Conservation (phyloP, 2,888 invertebrate genomes). For the Panopea generosa region DNA sequence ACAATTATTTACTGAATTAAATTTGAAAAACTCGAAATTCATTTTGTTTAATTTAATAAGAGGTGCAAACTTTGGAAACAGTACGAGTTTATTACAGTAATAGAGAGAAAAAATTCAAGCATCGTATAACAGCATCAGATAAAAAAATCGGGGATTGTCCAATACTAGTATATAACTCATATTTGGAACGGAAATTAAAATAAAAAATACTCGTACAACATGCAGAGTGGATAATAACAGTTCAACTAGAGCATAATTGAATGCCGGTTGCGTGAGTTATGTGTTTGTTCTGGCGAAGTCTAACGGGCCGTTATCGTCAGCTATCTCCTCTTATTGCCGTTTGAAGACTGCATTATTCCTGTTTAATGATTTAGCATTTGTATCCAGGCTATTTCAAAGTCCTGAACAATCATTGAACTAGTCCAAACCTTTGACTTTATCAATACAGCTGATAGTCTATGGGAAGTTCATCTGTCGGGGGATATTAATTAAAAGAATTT, state of each 20-base stretch:
- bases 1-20: too few relatives aligned
- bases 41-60: too few relatives aligned
- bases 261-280: slow-evolving; percentile 5
- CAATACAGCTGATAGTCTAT: slow-evolving; percentile 1
- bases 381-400: slow-evolving; percentile 32
- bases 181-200: too few relatives aligned
- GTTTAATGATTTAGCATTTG: slow-evolving; percentile 39
- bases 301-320: slow-evolving; percentile 37
- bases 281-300: slow-evolving; percentile 31
- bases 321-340: slow-evolving; percentile 46
- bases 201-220: not conserved
- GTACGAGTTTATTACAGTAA: too few relatives aligned
- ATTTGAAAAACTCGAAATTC: too few relatives aligned
- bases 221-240: not conserved
- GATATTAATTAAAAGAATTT: not conserved
- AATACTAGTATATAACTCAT: too few relatives aligned
- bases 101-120: too few relatives aligned
- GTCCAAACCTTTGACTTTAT: slow-evolving; percentile 37
- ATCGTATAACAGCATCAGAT: too few relatives aligned
- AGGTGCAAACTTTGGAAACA: too few relatives aligned
- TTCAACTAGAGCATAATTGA: slow-evolving; percentile 1
- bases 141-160: too few relatives aligned
- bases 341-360: slow-evolving; percentile 49
- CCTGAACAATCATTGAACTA: slow-evolving; percentile 20
- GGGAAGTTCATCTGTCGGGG: not conserved